These are phyloP conservation scores for Dasyurus viverrinus DNA, from an alignment of 2,113 vertebrate genomes.

Conservation along the genomic window DNA sequence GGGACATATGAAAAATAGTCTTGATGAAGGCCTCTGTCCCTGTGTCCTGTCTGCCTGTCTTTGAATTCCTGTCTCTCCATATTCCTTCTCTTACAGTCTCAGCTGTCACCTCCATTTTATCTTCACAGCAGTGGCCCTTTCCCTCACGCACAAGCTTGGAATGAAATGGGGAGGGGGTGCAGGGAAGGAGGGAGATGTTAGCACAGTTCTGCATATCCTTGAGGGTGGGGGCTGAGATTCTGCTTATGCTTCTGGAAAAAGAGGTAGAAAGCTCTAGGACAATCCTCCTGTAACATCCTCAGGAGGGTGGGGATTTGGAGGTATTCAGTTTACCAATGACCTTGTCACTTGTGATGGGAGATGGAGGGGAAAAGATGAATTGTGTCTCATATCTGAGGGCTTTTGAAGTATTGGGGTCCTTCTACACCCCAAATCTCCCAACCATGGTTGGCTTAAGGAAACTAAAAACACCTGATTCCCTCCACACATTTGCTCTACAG, in stretches of 20 bases:
- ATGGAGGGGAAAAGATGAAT: background rate
- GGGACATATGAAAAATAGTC: background rate
- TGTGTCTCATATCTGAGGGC: background rate
- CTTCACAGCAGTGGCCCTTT: background rate
- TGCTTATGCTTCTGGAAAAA: background rate
- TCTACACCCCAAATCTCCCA: background rate
- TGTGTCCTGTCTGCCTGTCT: background rate
- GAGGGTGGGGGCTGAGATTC: background rate
- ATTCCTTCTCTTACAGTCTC: slow-evolving; percentile 20
- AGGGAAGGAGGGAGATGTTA: background rate
- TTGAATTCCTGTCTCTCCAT: background rate
- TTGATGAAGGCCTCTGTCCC: background rate
- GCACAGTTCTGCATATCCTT: background rate
- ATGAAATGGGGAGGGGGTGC: background rate
- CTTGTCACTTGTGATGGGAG: slow-evolving; percentile 51
- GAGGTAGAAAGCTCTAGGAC: background rate
- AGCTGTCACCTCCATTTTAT: slow-evolving; percentile 42
- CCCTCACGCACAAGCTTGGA: slow-evolving; percentile 42
- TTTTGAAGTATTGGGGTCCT: background rate
- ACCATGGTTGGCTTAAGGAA: background rate
- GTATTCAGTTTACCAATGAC: slow-evolving; percentile 56
- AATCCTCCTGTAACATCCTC: background rate
- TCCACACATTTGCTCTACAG: slow-evolving; percentile 14
- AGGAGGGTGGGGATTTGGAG: slow-evolving; percentile 8
- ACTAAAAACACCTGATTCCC: background rate